A percentile compares a stretch with the other conserved stretches of the same genome.
These are phyloP conservation scores for Orientallactaga bullata DNA, from an alignment of 2,113 vertebrate species.

Conservation along the genomic window DNA sequence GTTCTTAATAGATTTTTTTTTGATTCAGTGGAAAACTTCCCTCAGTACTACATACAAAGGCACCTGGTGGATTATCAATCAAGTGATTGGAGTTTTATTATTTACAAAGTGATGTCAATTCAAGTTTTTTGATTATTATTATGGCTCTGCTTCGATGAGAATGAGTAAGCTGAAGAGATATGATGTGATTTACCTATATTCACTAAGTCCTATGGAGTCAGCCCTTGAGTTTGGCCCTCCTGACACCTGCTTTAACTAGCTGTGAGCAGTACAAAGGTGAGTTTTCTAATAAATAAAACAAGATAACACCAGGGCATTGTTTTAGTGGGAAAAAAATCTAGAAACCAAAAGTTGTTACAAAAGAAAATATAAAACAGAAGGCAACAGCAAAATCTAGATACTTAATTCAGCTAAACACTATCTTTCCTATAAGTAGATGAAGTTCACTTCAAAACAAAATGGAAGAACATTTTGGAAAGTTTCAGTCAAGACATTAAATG, in stretches of 20 bases:
- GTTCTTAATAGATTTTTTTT: not conserved
- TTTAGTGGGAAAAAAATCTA: not conserved
- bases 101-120: constrained; percentile 10
- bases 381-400: not conserved
- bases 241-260: not conserved
- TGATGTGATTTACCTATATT: not conserved
- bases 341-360: not conserved
- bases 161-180: not conserved
- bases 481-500: not conserved
- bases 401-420: not conserved
- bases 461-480: not conserved
- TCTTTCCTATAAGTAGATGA: not conserved
- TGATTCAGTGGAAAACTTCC: not conserved
- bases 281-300: not conserved
- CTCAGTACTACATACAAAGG: not conserved
- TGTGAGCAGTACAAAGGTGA: not conserved
- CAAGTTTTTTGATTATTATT: not conserved
- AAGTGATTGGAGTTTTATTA: not conserved
- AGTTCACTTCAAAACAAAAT: not conserved
- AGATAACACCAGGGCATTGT: not conserved
- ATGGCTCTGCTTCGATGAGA: not conserved
- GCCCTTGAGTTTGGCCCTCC: not conserved
- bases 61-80: not conserved
- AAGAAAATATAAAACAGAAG: not conserved
- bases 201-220: not conserved